Evolutionary conservation across 2,888 invertebrate species (phyloP).

Genomic region (Xylocampa areola): DNA sequence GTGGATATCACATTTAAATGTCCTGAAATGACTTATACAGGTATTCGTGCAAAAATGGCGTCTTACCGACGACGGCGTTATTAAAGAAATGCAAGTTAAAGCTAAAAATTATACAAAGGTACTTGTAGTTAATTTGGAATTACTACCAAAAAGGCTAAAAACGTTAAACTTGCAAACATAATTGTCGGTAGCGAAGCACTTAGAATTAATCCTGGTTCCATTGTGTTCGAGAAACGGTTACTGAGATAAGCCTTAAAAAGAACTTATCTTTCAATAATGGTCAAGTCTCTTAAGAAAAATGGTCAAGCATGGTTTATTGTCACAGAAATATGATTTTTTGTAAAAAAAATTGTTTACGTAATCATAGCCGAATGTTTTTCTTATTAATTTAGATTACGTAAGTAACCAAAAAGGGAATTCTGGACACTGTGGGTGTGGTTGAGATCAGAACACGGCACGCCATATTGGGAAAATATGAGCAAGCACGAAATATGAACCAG

Average conservation of each 20-base stretch:
- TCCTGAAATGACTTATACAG: no score
- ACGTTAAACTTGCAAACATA: conserved; percentile 48
- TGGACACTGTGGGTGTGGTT: no score
- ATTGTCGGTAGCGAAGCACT: conserved; percentile 66
- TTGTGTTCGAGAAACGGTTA: conserved; percentile 73
- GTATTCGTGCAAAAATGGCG: no score
- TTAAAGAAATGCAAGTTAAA: conserved; percentile 20
- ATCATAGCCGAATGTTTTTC: neutral
- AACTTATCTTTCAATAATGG: conserved; percentile 53
- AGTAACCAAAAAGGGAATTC: neutral
- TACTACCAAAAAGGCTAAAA: conserved; percentile 39
- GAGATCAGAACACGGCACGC: neutral
- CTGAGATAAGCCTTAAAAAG: conserved; percentile 73
- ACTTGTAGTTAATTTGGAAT: conserved; percentile 22
- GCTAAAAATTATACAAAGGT: conserved; percentile 27
- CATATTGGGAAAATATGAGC: neutral
- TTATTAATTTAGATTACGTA: neutral
- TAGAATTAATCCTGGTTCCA: conserved; percentile 66
- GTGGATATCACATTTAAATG: no score
- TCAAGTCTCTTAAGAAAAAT: conserved; percentile 64
- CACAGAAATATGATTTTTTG: conserved; percentile 44
- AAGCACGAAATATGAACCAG: neutral
- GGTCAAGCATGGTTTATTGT: conserved; percentile 56
- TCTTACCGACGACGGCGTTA: neutral
- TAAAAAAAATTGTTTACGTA: conserved; percentile 37